phyloP scores from a whole-genome alignment of 2,797 vertebrate species.

The Catharus ustulatus region DNA sequence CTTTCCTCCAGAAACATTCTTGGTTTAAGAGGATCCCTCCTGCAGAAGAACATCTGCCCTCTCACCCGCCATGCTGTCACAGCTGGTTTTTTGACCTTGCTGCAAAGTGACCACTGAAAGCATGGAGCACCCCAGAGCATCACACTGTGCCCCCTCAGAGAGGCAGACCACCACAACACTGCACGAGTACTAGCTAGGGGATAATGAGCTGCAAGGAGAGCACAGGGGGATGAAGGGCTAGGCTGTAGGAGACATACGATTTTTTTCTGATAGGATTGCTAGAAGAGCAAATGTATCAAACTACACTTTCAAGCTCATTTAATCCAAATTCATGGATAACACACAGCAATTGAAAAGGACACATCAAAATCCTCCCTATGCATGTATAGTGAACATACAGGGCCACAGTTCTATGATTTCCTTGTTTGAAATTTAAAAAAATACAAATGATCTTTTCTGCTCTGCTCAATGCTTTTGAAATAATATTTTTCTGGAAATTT shows the following conservation, averaged over 20 bases:
- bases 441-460: not conserved
- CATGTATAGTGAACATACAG: not conserved
- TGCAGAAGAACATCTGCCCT: not conserved
- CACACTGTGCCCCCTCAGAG: not conserved
- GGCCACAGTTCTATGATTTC: not conserved
- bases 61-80: not conserved
- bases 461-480: not conserved
- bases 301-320: not conserved
- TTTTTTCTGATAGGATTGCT: not conserved
- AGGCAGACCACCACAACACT: not conserved
- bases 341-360: not conserved
- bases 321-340: not conserved
- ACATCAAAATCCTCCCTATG: not conserved
- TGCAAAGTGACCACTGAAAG: not conserved
- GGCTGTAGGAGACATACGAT: not conserved
- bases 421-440: not conserved
- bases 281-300: not conserved
- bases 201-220: not conserved
- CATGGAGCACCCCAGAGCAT: not conserved
- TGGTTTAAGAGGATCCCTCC: not conserved
- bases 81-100: not conserved
- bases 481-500: not conserved
- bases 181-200: fast-evolving
- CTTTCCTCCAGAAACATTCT: not conserved
- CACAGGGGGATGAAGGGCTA: not conserved